A percentile compares a stretch with the other conserved stretches of the same genome.
phyloP scores from a whole-genome alignment of 2,888 invertebrate genomes.

The Cynaeus angustus region DNA sequence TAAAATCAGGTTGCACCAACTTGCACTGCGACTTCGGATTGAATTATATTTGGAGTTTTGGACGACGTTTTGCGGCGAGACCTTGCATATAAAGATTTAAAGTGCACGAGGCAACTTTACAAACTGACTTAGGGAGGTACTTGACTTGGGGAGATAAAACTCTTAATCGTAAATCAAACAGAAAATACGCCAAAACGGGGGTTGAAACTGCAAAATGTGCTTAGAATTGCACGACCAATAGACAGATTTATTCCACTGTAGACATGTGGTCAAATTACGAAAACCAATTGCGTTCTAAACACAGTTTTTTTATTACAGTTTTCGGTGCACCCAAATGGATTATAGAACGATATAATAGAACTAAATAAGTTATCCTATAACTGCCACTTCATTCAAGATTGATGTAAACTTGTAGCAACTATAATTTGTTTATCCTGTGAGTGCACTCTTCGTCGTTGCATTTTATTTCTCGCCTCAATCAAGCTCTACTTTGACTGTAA shows the following conservation, averaged over 20 bases:
- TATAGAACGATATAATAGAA: no score
- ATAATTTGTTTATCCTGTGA: neutral
- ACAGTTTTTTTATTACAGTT: no score
- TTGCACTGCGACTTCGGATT: neutral
- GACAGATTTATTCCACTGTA: no score
- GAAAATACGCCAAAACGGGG: neutral
- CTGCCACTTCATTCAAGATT: neutral
- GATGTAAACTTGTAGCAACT: neutral
- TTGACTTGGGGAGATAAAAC: constrained; percentile 1
- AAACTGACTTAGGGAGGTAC: neutral
- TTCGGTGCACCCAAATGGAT: no score
- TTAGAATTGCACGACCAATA: no score
- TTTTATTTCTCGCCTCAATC: neutral
- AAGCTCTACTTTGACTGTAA: constrained; percentile 1
- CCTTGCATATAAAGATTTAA: constrained; percentile 1
- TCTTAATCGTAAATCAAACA: constrained; percentile 2
- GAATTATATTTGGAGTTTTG: neutral
- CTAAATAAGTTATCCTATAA: neutral
- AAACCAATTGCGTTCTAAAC: no score
- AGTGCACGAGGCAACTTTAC: neutral
- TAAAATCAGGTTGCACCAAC: neutral
- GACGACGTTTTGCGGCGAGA: neutral
- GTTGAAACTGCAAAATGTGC: neutral
- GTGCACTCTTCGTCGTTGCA: neutral
- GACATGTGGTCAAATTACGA: no score